Conservation (phyloP, 2,888 invertebrate species). For the Aphidoletes aphidimyza region DNA sequence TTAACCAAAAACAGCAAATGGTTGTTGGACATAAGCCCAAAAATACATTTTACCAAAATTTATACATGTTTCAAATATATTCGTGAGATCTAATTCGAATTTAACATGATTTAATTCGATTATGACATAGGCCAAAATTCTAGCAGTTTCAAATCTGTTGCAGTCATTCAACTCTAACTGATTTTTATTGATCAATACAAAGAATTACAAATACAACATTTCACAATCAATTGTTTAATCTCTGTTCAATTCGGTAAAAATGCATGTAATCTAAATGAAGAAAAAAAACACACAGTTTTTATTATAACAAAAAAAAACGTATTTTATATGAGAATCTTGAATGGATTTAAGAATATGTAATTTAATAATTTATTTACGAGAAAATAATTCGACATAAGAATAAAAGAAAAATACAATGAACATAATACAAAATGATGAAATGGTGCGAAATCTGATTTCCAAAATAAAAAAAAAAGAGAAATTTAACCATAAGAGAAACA, state of each 20-base stretch:
- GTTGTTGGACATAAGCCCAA: background rate
- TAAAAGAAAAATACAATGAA: background rate
- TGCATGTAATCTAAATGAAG: slow-evolving; percentile 1
- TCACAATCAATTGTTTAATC: background rate
- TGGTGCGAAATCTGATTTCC: background rate
- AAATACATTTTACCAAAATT: background rate
- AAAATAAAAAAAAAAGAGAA: background rate
- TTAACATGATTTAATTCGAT: background rate
- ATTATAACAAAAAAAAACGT: background rate
- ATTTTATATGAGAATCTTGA: slow-evolving; percentile 48
- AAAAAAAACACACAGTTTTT: background rate
- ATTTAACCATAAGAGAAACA: no score
- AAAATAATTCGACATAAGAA: slow-evolving; percentile 30
- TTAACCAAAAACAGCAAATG: background rate
- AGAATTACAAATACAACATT: background rate
- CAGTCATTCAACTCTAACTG: no score
- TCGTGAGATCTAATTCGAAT: slow-evolving; percentile 14
- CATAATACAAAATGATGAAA: background rate
- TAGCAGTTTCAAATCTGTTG: no score
- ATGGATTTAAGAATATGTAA: slow-evolving; percentile 43
- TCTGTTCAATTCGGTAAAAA: slow-evolving; percentile 26
- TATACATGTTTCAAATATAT: slow-evolving; percentile 5
- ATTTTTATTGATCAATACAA: no score
- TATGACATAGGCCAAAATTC: background rate
- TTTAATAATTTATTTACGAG: slow-evolving; percentile 18